phyloP scores from a whole-genome alignment of 2,888 invertebrate genomes.

The Cremastinae sp. region DNA sequence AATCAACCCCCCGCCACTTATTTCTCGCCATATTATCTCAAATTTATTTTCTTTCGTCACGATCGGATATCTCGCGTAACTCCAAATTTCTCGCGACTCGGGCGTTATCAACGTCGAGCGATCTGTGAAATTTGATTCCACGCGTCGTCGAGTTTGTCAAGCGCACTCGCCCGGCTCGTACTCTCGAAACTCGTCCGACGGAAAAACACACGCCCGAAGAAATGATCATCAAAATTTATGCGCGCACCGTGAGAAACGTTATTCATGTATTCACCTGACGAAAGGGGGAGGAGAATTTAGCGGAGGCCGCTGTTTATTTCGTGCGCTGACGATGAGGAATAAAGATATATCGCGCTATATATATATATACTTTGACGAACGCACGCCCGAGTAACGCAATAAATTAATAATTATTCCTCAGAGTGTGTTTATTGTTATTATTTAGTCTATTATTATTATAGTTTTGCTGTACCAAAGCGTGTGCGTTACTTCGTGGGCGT shows the following conservation, averaged over 20 bases:
- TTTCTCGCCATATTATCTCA: background rate
- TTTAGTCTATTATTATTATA: conserved; percentile 1
- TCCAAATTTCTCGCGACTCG: conserved; percentile 22
- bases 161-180: too few relatives aligned
- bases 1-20: conserved; percentile 10
- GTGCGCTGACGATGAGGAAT: conserved; percentile 19
- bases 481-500: conserved; percentile 53
- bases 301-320: conserved; percentile 72
- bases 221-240: conserved; percentile 1
- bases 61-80: conserved; percentile 14
- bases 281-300: conserved; percentile 63
- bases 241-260: conserved; percentile 8
- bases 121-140: conserved; percentile 40
- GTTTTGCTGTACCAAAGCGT: background rate
- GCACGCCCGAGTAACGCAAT: background rate
- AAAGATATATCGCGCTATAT: conserved; percentile 36
- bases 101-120: conserved; percentile 28
- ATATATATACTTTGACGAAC: background rate
- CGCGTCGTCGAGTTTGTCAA: background rate
- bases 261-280: conserved; percentile 35
- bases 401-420: background rate
- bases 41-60: conserved; percentile 29
- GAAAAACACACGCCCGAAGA: conserved; percentile 17
- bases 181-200: background rate
- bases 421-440: background rate